A percentile compares a stretch with the other conserved stretches of the same genome.
Evolutionary conservation across 2,888 invertebrate genomes (phyloP).

Genomic region (Oxystoma pomonae): DNA sequence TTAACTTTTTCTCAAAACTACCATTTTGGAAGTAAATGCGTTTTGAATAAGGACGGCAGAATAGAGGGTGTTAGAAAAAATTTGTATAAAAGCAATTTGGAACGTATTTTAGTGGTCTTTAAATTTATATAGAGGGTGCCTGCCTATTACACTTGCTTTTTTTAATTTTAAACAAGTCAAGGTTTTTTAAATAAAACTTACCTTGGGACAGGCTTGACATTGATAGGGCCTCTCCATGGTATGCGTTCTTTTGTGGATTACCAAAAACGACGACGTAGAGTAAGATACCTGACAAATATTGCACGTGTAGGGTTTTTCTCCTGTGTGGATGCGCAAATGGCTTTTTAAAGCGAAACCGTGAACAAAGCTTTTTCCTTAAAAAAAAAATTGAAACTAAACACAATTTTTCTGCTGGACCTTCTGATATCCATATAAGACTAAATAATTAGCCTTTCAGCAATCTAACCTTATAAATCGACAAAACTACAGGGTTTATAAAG

Average conservation of each 20-base stretch:
- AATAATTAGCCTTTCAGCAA: slow-evolving; percentile 34
- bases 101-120: too few species aligned
- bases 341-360: slow-evolving; percentile 12
- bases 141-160: too few species aligned
- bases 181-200: too few species aligned
- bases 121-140: too few species aligned
- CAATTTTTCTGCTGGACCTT: neutral
- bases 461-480: too few species aligned
- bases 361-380: slow-evolving; percentile 38
- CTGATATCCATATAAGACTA: neutral
- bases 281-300: slow-evolving; percentile 39
- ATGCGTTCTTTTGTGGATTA: slow-evolving; percentile 43
- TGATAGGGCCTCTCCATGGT: slow-evolving; percentile 43
- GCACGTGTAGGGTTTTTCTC: slow-evolving; percentile 43
- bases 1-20: too few species aligned
- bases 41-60: too few species aligned
- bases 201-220: slow-evolving; percentile 41
- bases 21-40: too few species aligned
- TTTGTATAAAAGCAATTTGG: too few species aligned
- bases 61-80: too few species aligned
- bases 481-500: too few species aligned
- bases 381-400: neutral
- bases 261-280: slow-evolving; percentile 43
- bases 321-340: slow-evolving; percentile 34
- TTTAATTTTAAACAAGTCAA: too few species aligned